Percentiles rank a stretch among this genome's conserved stretches.
phyloP scores from a whole-genome alignment of 2,888 invertebrate species.

The Drosophila suboccidentalis region DNA sequence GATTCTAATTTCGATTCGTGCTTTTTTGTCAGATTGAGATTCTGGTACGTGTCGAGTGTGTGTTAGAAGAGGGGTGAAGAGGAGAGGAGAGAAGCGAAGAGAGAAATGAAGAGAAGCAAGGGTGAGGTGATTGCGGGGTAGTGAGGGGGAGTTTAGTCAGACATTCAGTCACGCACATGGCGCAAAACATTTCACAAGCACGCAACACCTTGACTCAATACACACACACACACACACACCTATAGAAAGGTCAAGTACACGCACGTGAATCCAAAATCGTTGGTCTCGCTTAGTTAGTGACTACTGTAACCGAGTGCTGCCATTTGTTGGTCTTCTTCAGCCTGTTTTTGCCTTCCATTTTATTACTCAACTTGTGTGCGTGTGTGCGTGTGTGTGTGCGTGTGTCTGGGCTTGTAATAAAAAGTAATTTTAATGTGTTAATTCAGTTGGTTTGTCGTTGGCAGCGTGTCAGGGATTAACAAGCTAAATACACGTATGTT shows the following conservation, averaged over 20 bases:
- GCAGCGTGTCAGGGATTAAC: slow-evolving; percentile 57
- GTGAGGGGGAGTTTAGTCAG: slow-evolving; percentile 24
- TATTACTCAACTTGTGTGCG: slow-evolving; percentile 59
- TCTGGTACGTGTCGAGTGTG: slow-evolving; percentile 52
- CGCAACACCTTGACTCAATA: slow-evolving; percentile 65
- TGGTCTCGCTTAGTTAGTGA: slow-evolving; percentile 20
- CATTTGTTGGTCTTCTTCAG: slow-evolving; percentile 15
- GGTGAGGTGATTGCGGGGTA: background rate
- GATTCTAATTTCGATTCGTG: slow-evolving; percentile 54
- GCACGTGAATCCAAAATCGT: slow-evolving; percentile 32
- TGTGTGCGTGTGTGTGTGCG: background rate
- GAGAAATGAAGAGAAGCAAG: background rate
- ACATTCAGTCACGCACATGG: slow-evolving; percentile 75
- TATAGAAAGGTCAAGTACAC: slow-evolving; percentile 26
- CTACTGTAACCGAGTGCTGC: slow-evolving; percentile 9
- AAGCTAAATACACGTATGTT: slow-evolving; percentile 11
- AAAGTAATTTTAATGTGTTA: slow-evolving; percentile 80
- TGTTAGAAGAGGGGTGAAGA: background rate
- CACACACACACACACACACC: slow-evolving; percentile 14
- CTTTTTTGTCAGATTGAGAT: slow-evolving; percentile 57
- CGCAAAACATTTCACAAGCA: slow-evolving; percentile 71
- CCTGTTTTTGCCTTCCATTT: slow-evolving; percentile 43
- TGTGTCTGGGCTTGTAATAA: slow-evolving; percentile 58
- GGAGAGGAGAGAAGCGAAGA: background rate
- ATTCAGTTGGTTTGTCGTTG: slow-evolving; percentile 69